These are phyloP conservation scores for Epinephelus coioides DNA, from an alignment of 2,797 vertebrate species.

Conservation along the genomic window DNA sequence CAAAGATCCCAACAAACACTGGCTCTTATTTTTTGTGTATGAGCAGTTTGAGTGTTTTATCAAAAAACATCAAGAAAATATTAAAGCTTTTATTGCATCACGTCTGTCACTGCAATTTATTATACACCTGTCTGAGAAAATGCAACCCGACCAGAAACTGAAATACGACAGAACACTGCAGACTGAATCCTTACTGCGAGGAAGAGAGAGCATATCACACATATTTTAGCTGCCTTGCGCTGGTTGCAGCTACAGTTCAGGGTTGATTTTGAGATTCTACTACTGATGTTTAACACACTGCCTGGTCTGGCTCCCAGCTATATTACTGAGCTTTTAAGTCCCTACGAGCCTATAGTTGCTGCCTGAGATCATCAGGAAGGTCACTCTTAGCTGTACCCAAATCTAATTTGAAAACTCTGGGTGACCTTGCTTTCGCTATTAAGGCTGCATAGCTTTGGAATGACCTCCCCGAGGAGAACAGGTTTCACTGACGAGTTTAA, in stretches of 20 bases:
- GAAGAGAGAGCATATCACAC: conserved; percentile 16
- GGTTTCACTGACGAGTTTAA: conserved; percentile 59
- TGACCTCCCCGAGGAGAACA: conserved; percentile 57
- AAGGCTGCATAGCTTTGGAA: conserved; percentile 53
- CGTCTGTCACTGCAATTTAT: conserved; percentile 19
- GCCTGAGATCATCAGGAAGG: conserved; percentile 61
- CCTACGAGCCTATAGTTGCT: conserved; percentile 47
- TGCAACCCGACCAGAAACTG: conserved; percentile 2
- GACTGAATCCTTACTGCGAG: conserved; percentile 8
- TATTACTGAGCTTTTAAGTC: conserved; percentile 68
- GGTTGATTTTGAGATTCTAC: conserved; percentile 61
- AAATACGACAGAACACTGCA: conserved; percentile 9
- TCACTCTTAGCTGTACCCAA: conserved; percentile 63
- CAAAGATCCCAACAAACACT: background rate
- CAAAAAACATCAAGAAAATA: background rate
- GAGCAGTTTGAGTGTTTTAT: background rate
- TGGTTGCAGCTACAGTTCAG: conserved; percentile 49
- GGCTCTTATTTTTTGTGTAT: background rate
- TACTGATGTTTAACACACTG: conserved; percentile 62
- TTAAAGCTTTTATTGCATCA: background rate
- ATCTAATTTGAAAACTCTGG: conserved; percentile 70
- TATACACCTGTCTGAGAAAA: conserved; percentile 15
- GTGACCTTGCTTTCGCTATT: conserved; percentile 64
- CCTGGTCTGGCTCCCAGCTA: conserved; percentile 54
- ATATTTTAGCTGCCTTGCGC: conserved; percentile 36